Percentiles rank a stretch among this genome's conserved stretches.
Evolutionary conservation across 2,797 vertebrate genomes (phyloP).

Genomic region (Eupleurogrammus muticus): DNA sequence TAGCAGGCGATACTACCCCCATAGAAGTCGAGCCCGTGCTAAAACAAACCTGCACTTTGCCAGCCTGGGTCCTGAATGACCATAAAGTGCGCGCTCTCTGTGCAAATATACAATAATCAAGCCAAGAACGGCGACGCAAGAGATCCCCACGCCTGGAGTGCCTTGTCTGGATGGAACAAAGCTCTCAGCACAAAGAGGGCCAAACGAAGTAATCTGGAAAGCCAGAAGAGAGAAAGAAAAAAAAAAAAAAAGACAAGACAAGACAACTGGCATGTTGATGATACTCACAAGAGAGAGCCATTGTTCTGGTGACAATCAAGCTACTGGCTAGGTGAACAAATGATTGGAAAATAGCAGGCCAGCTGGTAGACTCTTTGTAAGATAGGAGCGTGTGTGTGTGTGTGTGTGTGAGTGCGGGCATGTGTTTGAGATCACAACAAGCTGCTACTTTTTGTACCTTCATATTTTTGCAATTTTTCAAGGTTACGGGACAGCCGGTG

Average conservation of each 20-base stretch:
- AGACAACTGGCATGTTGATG: conserved; percentile 43
- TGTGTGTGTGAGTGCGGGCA: too few species aligned
- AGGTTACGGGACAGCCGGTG: conserved; percentile 2
- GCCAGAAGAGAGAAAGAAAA: background rate
- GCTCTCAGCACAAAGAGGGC: conserved; percentile 50
- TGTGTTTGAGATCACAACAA: conserved; percentile 19
- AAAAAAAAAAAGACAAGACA: too few species aligned
- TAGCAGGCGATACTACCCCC: conserved; percentile 48
- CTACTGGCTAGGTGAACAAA: conserved; percentile 35
- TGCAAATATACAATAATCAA: conserved; percentile 62
- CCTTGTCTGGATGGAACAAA: conserved; percentile 58
- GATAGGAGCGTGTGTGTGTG: background rate
- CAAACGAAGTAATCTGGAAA: conserved; percentile 49
- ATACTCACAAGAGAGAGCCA: conserved; percentile 38
- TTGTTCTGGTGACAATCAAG: conserved; percentile 55
- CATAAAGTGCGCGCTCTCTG: conserved; percentile 59
- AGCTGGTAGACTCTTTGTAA: conserved; percentile 35
- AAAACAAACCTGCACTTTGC: conserved; percentile 68
- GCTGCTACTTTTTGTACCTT: conserved; percentile 29
- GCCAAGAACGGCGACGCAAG: conserved; percentile 61
- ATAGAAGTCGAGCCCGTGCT: conserved; percentile 40
- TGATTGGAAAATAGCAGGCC: conserved; percentile 35
- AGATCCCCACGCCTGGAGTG: conserved; percentile 58
- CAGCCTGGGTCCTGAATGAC: conserved; percentile 64
- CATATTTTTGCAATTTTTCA: conserved; percentile 11